Conservation (phyloP, 92 coral and sea anemone genomes). For the Parazoanthus atlanticus region DNA sequence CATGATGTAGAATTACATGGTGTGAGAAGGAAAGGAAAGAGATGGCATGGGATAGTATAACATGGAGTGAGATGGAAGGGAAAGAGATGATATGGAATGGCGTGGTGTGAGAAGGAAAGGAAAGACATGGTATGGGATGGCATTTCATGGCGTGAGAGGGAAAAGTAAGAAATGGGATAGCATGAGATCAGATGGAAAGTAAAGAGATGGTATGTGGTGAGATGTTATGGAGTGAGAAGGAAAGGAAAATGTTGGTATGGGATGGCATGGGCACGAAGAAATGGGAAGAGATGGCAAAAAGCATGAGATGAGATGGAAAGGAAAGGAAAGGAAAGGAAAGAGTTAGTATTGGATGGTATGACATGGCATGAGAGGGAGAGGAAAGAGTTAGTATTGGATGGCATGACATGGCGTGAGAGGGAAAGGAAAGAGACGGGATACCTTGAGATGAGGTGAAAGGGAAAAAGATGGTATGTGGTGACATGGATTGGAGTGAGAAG, state of each 20-base stretch:
- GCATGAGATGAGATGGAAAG: background rate
- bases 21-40: no score
- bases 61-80: no score
- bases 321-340: background rate
- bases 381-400: no score
- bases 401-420: background rate
- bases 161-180: no score
- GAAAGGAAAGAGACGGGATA: background rate
- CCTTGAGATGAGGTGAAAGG: background rate
- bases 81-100: no score
- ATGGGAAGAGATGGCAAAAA: background rate
- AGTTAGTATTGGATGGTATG: no score
- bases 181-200: no score
- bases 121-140: background rate
- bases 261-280: background rate
- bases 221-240: background rate
- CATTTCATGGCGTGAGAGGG: background rate
- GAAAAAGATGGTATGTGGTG: background rate
- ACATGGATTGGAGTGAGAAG: no score
- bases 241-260: no score
- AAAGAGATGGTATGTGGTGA: background rate
- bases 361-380: background rate
- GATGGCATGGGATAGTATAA: no score
- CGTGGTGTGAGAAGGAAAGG: no score
- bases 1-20: no score